Evolutionary conservation across 2,797 vertebrate species (phyloP).

Genomic region (Mus minutoides): DNA sequence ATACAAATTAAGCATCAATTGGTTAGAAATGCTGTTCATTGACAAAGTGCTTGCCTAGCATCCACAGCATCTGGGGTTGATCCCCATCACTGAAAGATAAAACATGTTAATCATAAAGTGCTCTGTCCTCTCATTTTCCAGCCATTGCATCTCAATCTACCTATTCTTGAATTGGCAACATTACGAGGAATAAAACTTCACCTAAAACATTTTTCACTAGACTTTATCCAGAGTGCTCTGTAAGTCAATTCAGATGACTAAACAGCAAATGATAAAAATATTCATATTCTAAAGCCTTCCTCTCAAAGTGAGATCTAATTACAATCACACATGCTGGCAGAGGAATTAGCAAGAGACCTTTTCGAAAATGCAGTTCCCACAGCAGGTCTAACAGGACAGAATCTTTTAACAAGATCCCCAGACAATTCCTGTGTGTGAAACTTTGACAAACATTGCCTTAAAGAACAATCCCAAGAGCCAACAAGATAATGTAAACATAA

Average conservation of each 20-base stretch:
- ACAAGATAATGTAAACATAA: not conserved
- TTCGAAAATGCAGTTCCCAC: slow-evolving; percentile 9
- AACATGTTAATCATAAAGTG: slow-evolving; percentile 33
- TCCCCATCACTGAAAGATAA: not conserved
- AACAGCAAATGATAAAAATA: slow-evolving; percentile 61
- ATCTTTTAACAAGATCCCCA: slow-evolving; percentile 32
- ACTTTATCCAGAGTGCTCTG: slow-evolving; percentile 15
- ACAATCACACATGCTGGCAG: not conserved
- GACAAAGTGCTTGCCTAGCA: not conserved
- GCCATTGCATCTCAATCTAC: not conserved
- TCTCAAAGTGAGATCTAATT: slow-evolving; percentile 44
- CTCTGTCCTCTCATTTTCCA: slow-evolving; percentile 43
- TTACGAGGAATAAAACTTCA: slow-evolving; percentile 34
- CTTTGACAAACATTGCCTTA: slow-evolving; percentile 40
- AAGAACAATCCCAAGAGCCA: slow-evolving; percentile 49
- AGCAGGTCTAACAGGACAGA: slow-evolving; percentile 9
- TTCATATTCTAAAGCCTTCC: slow-evolving; percentile 39
- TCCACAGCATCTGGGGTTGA: not conserved
- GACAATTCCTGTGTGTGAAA: not conserved
- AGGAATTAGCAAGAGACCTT: slow-evolving; percentile 27
- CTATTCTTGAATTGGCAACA: slow-evolving; percentile 12
- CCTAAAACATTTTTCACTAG: slow-evolving; percentile 21
- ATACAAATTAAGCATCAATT: slow-evolving; percentile 18
- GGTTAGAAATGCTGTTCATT: not conserved
- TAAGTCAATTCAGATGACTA: not conserved